These are phyloP conservation scores for Zeuzera pyrina DNA, from an alignment of 2,888 invertebrate species.

Conservation along the genomic window DNA sequence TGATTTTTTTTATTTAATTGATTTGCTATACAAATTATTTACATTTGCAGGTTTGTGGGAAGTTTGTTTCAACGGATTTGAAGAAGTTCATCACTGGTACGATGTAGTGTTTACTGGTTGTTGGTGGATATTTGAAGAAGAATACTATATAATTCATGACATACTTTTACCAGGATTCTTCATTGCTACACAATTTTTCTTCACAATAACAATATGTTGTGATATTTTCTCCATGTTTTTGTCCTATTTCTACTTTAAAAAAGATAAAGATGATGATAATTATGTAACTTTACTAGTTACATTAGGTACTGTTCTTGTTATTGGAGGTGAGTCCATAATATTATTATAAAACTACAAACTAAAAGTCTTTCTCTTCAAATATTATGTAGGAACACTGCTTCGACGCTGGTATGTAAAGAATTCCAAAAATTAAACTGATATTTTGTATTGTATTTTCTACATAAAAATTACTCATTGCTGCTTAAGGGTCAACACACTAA, in stretches of 20 bases:
- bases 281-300: conserved; percentile 82
- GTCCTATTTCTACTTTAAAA: conserved; percentile 80
- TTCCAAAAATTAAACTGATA: too few relatives aligned
- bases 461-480: too few relatives aligned
- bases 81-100: conserved; percentile 89
- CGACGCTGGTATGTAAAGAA: too few relatives aligned
- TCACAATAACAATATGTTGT: conserved; percentile 89
- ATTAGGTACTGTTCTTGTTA: conserved; percentile 80
- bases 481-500: too few relatives aligned
- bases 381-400: too few relatives aligned
- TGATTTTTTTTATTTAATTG: too few relatives aligned
- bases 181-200: conserved; percentile 94
- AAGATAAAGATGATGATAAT: conserved; percentile 83
- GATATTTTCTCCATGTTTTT: conserved; percentile 83
- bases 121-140: conserved; percentile 98
- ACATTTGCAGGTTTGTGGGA: conserved; percentile 88
- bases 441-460: background rate
- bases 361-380: background rate
- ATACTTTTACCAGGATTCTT: conserved; percentile 93
- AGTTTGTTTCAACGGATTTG: conserved; percentile 91
- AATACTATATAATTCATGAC: conserved; percentile 94
- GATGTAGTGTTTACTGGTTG: conserved; percentile 89
- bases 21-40: background rate
- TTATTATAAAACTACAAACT: background rate
- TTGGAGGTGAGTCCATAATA: conserved; percentile 70